phyloP scores from a whole-genome alignment of 2,113 vertebrate species.

The Entelurus aequoreus region DNA sequence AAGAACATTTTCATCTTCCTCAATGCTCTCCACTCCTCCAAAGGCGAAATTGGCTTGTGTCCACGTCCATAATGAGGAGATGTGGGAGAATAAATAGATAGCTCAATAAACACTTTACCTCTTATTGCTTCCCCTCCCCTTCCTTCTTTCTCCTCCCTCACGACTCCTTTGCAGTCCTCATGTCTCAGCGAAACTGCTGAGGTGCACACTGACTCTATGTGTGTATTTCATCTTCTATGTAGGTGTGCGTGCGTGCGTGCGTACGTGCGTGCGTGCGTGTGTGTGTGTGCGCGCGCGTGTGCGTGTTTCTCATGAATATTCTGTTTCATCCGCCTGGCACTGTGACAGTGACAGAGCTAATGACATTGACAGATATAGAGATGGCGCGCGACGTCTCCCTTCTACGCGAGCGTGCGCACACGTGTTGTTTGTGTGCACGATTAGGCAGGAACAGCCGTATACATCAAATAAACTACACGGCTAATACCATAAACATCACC shows the following conservation, averaged over 20 bases:
- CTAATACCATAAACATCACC: conserved; percentile 67
- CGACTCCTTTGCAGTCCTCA: conserved; percentile 30
- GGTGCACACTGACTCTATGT: conserved; percentile 22
- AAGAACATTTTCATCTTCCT: background rate
- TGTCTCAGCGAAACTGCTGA: conserved; percentile 55
- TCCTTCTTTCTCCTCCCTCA: conserved; percentile 33
- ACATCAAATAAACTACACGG: conserved; percentile 64
- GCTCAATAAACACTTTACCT: conserved; percentile 78
- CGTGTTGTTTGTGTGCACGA: conserved; percentile 41
- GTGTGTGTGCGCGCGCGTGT: too few relatives aligned
- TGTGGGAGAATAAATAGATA: conserved; percentile 78
- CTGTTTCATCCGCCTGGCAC: conserved; percentile 56
- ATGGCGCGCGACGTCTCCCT: conserved; percentile 30
- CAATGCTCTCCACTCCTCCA: conserved; percentile 24
- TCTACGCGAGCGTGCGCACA: conserved; percentile 22
- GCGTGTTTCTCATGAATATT: conserved; percentile 66
- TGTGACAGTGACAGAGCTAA: conserved; percentile 70
- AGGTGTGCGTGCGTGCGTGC: conserved; percentile 21
- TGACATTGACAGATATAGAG: conserved; percentile 76
- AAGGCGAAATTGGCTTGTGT: conserved; percentile 74
- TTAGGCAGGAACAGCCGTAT: conserved; percentile 48
- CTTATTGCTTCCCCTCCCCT: conserved; percentile 71
- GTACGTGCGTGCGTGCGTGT: too few relatives aligned
- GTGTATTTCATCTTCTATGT: conserved; percentile 31
- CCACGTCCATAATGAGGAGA: conserved; percentile 76